These are phyloP conservation scores for Eristalis pertinax DNA, from an alignment of 2,888 invertebrate species.

Conservation along the genomic window DNA sequence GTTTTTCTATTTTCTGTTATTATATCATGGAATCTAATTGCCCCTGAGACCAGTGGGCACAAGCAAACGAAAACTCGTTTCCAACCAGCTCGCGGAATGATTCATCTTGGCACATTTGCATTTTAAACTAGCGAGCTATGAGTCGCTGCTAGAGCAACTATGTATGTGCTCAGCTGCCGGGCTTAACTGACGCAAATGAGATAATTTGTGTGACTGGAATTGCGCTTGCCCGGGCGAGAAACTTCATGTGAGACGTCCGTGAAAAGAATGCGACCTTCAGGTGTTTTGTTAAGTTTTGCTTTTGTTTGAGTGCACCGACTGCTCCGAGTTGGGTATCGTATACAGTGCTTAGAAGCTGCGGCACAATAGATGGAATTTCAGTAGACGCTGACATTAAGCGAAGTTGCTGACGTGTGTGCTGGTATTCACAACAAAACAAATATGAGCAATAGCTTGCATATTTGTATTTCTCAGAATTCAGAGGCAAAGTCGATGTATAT, in stretches of 20 bases:
- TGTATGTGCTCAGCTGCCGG: not conserved
- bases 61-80: slow-evolving; percentile 21
- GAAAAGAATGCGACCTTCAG: slow-evolving; percentile 71
- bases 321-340: not conserved
- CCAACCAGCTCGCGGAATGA: slow-evolving; percentile 21
- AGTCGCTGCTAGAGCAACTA: not conserved
- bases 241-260: slow-evolving; percentile 65
- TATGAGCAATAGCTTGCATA: not conserved
- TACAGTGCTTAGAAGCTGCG: not conserved
- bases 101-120: slow-evolving; percentile 50
- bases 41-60: not conserved
- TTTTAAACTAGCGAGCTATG: slow-evolving; percentile 15
- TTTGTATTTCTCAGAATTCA: too few species aligned
- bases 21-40: slow-evolving; percentile 34
- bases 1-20: slow-evolving; percentile 9
- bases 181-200: slow-evolving; percentile 23
- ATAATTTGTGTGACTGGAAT: slow-evolving; percentile 48
- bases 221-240: slow-evolving; percentile 26
- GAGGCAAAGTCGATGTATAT: not conserved
- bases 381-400: not conserved
- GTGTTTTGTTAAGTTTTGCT: not conserved
- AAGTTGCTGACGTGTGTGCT: not conserved
- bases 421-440: not conserved
- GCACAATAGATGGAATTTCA: slow-evolving; percentile 6
- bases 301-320: not conserved